Evolutionary conservation across 2,888 invertebrate genomes (phyloP).

Genomic region (Horisme vitalbata): DNA sequence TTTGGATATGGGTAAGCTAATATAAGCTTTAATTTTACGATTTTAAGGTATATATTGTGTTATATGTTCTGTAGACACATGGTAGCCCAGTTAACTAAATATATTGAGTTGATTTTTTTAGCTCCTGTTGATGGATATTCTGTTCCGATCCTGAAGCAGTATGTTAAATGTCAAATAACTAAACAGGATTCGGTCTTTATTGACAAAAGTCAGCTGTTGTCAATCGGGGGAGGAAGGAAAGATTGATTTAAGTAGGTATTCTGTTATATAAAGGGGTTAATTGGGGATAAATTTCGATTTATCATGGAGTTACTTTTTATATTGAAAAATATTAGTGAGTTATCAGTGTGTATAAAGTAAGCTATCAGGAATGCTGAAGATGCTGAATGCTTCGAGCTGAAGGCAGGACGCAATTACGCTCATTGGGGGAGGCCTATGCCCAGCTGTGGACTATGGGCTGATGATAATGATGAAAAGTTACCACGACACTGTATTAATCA

Average conservation of each 20-base stretch:
- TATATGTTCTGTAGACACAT: constrained; percentile 44
- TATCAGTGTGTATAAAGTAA: no score
- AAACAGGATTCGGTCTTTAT: constrained; percentile 36
- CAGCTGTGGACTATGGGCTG: no score
- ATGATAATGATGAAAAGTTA: no score
- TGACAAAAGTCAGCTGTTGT: constrained; percentile 18
- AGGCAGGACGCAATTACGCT: no score
- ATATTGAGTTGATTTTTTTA: constrained; percentile 68
- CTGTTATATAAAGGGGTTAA: no score
- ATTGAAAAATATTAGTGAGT: no score
- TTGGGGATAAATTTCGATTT: constrained; percentile 22
- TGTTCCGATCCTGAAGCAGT: constrained; percentile 33
- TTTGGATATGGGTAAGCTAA: background rate
- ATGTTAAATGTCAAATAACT: constrained; percentile 34
- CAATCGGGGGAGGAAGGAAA: constrained; percentile 22
- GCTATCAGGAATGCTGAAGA: no score
- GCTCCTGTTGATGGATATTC: constrained; percentile 63
- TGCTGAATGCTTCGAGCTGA: no score
- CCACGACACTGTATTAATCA: no score
- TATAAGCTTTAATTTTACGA: constrained; percentile 31
- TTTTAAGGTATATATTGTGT: constrained; percentile 30
- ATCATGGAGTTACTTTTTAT: constrained; percentile 18
- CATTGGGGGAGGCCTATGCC: no score
- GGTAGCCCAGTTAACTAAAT: constrained; percentile 70
- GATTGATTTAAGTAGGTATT: no score